Evolutionary conservation across 2,888 invertebrate genomes (phyloP).

Genomic region (Brachyptera putata): DNA sequence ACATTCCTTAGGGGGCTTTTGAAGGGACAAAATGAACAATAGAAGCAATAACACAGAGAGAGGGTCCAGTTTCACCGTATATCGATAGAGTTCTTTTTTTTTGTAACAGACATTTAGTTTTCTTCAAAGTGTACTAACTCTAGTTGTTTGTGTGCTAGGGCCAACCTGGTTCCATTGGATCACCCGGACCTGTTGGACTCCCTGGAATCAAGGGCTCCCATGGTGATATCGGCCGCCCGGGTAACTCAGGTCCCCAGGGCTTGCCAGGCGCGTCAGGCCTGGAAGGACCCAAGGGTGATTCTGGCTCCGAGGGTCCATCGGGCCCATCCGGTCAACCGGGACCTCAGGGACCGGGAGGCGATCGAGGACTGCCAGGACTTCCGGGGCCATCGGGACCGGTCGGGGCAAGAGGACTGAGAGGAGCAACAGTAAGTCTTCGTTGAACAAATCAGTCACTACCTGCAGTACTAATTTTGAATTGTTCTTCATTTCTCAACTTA

Average conservation of each 20-base stretch:
- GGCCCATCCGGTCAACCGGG: conserved; percentile 70
- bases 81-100: too few species aligned
- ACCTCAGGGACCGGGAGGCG: conserved; percentile 63
- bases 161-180: conserved; percentile 63
- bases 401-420: conserved; percentile 63
- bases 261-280: conserved; percentile 65
- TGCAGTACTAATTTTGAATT: too few species aligned
- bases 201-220: conserved; percentile 64
- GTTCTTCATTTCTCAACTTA: too few species aligned
- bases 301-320: conserved; percentile 62
- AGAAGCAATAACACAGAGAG: too few species aligned
- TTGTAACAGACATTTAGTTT: too few species aligned
- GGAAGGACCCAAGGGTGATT: conserved; percentile 72
- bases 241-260: conserved; percentile 63
- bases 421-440: conserved; percentile 52
- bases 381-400: conserved; percentile 59
- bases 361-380: conserved; percentile 57
- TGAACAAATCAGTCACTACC: too few species aligned
- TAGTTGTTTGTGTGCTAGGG: conserved; percentile 56
- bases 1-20: too few species aligned
- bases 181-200: conserved; percentile 63
- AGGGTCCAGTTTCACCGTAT: too few species aligned
- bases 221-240: conserved; percentile 67
- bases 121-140: background rate
- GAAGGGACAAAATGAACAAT: too few species aligned